Evolutionary conservation across 92 coral and sea anemone species (phyloP).

Genomic region (Desmophyllum pertusum): DNA sequence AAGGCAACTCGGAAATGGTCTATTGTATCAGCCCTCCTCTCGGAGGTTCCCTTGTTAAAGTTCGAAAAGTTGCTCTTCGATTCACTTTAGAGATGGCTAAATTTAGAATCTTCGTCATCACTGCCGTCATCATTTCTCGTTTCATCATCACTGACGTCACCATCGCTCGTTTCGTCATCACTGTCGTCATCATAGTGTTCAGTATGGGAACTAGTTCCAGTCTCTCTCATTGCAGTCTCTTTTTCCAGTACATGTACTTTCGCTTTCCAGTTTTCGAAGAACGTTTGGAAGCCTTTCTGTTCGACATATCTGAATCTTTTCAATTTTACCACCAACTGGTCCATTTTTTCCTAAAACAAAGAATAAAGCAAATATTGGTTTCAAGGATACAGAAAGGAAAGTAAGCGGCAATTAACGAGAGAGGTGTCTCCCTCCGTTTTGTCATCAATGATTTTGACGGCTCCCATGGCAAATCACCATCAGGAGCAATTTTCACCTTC

Average conservation of each 20-base stretch:
- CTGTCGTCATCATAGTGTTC: background rate
- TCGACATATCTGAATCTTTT: constrained; percentile 43
- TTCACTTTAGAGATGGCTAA: constrained; percentile 41
- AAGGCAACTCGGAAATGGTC: too few species aligned
- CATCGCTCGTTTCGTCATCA: background rate
- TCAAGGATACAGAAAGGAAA: too few species aligned
- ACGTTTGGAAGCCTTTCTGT: constrained; percentile 69
- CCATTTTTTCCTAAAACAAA: constrained; percentile 18
- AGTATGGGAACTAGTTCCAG: background rate
- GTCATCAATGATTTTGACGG: too few species aligned
- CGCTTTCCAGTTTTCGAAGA: constrained; percentile 65
- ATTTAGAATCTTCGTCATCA: constrained; percentile 32
- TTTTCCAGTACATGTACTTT: constrained; percentile 1
- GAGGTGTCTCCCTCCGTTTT: too few species aligned
- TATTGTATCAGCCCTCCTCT: too few species aligned
- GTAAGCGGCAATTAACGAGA: too few species aligned
- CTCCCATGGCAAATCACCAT: too few species aligned
- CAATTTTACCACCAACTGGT: constrained; percentile 17
- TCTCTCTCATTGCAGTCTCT: constrained; percentile 9
- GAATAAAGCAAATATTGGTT: too few species aligned
- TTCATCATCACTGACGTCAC: background rate
- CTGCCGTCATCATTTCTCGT: constrained; percentile 22
- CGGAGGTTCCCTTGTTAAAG: background rate
- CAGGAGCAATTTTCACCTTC: too few species aligned
- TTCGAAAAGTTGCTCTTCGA: background rate